Conservation (phyloP, 2,888 invertebrate species). For the Cryptocephalus primarius region DNA sequence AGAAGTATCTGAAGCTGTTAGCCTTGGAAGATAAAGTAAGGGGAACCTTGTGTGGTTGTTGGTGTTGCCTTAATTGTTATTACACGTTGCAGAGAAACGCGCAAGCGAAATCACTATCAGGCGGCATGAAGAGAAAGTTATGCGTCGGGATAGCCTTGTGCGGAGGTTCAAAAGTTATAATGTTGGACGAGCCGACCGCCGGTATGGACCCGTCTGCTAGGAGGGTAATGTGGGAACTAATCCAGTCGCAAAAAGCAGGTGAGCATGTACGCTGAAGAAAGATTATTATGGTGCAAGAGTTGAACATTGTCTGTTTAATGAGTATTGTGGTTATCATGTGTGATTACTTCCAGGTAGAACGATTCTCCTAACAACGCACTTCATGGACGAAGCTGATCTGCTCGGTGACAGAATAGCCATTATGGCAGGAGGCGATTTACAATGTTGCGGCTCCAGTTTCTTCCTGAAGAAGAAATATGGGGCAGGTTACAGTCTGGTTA, state of each 20-base stretch:
- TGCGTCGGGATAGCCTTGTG: constrained; percentile 67
- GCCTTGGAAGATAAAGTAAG: constrained; percentile 54
- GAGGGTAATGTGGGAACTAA: constrained; percentile 73
- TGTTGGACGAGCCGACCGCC: constrained; percentile 69
- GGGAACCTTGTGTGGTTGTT: not conserved
- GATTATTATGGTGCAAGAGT: no score
- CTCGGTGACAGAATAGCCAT: constrained; percentile 82
- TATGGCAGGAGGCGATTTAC: constrained; percentile 69
- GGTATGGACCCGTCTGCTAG: constrained; percentile 81
- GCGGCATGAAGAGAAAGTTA: constrained; percentile 69
- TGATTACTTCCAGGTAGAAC: constrained; percentile 48
- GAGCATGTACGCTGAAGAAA: no score
- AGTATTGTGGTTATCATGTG: no score
- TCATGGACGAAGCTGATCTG: constrained; percentile 86
- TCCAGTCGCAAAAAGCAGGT: constrained; percentile 58
- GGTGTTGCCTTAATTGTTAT: not conserved
- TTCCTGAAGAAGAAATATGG: constrained; percentile 78
- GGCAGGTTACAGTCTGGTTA: constrained; percentile 70
- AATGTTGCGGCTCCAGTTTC: constrained; percentile 71
- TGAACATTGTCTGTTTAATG: no score
- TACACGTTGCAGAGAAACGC: constrained; percentile 37
- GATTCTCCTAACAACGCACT: constrained; percentile 73
- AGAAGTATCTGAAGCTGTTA: constrained; percentile 51
- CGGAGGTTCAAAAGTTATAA: constrained; percentile 61
- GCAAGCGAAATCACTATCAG: constrained; percentile 51